phyloP scores from a whole-genome alignment of 2,888 invertebrate genomes.

The Synergus japonicus region DNA sequence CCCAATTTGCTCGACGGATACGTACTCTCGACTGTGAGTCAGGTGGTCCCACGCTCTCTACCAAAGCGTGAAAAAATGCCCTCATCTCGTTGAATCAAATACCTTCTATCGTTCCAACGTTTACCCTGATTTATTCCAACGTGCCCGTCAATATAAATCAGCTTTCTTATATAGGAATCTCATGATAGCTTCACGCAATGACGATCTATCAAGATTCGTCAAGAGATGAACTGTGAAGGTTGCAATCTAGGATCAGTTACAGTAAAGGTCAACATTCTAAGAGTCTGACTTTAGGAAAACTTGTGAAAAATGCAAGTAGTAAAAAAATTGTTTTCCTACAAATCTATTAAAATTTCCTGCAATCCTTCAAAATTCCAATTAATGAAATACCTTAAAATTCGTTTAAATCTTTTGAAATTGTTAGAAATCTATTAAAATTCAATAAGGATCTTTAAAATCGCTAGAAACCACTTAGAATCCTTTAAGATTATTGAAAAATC shows the following conservation, averaged over 20 bases:
- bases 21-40: conserved; percentile 51
- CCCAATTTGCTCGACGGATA: conserved; percentile 67
- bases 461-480: no score
- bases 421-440: no score
- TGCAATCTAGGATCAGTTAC: not conserved
- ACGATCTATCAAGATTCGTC: conserved; percentile 58
- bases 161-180: conserved; percentile 55
- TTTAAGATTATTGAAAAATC: no score
- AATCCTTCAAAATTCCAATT: no score
- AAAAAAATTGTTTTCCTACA: no score
- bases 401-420: no score
- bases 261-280: not conserved
- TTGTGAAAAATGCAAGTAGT: no score
- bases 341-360: no score
- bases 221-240: not conserved
- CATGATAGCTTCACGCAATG: conserved; percentile 52
- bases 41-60: conserved; percentile 51
- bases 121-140: conserved; percentile 62
- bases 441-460: no score
- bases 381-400: no score
- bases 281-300: not conserved
- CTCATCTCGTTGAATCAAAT: conserved; percentile 60
- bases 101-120: conserved; percentile 46
- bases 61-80: conserved; percentile 55
- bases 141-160: conserved; percentile 55